A percentile compares a stretch with the other conserved stretches of the same genome.
Evolutionary conservation across 2,888 invertebrate genomes (phyloP).

Genomic region (Anthoptus insignis): DNA sequence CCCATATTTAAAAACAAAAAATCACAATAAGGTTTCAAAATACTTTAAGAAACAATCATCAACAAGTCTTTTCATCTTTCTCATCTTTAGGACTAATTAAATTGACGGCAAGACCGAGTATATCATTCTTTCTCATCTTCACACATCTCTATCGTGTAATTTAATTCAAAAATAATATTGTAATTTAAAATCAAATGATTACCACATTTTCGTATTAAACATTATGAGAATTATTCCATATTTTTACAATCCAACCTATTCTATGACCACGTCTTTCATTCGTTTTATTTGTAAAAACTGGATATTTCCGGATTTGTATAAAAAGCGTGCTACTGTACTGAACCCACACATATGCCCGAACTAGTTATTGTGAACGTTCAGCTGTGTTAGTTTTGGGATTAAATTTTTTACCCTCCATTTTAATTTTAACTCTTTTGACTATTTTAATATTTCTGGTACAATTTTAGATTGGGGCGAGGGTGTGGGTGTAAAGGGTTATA

Average conservation of each 20-base stretch:
- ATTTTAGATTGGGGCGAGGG: conserved; percentile 79
- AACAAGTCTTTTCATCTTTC: too few relatives aligned
- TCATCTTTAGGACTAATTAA: too few relatives aligned
- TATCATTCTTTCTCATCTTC: too few relatives aligned
- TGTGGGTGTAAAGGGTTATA: conserved; percentile 66
- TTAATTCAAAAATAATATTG: too few relatives aligned
- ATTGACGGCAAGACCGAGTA: too few relatives aligned
- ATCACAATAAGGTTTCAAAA: too few relatives aligned
- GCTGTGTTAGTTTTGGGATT: conserved; percentile 84
- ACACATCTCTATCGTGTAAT: too few relatives aligned
- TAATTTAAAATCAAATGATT: too few relatives aligned
- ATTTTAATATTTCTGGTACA: conserved; percentile 85
- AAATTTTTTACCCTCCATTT: conserved; percentile 76
- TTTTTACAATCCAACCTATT: conserved; percentile 1
- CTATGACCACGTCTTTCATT: conserved; percentile 16
- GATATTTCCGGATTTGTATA: conserved; percentile 36
- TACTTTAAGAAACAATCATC: too few relatives aligned
- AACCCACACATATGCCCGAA: conserved; percentile 4
- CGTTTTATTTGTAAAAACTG: conserved; percentile 20
- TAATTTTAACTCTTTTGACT: conserved; percentile 86
- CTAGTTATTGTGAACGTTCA: conserved; percentile 57
- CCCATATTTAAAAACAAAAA: too few relatives aligned
- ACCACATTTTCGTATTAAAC: too few relatives aligned
- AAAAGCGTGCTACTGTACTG: conserved; percentile 33
- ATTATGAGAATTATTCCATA: conserved; percentile 1